Conservation (phyloP, 2,888 invertebrate genomes). For the Macrophya alboannulata region DNA sequence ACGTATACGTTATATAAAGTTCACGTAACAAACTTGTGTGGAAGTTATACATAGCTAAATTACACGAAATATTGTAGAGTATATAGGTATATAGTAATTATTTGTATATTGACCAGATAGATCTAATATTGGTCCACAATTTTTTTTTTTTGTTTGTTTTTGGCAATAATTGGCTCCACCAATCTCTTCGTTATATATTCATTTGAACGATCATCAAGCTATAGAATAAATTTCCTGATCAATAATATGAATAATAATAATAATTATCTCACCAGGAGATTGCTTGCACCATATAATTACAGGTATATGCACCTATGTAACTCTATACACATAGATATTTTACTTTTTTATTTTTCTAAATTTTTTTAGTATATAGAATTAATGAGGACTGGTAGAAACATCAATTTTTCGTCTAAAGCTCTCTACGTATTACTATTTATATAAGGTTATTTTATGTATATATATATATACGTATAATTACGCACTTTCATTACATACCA, state of each 20-base stretch:
- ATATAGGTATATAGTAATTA: background rate
- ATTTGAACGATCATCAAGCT: background rate
- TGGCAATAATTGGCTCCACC: constrained; percentile 45
- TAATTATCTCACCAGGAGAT: background rate
- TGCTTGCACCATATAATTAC: background rate
- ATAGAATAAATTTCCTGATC: background rate
- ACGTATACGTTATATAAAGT: background rate
- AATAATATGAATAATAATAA: background rate
- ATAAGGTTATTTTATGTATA: background rate
- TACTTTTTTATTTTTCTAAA: background rate
- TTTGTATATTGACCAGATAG: constrained; percentile 52
- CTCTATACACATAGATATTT: background rate
- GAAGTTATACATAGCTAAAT: background rate
- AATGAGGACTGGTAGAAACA: constrained; percentile 16
- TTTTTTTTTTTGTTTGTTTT: background rate
- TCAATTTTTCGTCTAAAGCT: constrained; percentile 24
- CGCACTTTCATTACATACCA: constrained; percentile 29
- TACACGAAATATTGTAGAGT: background rate
- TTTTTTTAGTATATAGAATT: background rate
- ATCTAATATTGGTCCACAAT: constrained; percentile 52
- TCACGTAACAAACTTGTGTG: background rate
- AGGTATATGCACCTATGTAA: background rate
- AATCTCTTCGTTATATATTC: background rate
- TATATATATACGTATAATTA: too few relatives aligned
- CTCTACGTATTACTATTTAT: background rate